These are phyloP conservation scores for Galendromus occidentalis DNA, from an alignment of 1,140 invertebrate genomes.

Conservation along the genomic window DNA sequence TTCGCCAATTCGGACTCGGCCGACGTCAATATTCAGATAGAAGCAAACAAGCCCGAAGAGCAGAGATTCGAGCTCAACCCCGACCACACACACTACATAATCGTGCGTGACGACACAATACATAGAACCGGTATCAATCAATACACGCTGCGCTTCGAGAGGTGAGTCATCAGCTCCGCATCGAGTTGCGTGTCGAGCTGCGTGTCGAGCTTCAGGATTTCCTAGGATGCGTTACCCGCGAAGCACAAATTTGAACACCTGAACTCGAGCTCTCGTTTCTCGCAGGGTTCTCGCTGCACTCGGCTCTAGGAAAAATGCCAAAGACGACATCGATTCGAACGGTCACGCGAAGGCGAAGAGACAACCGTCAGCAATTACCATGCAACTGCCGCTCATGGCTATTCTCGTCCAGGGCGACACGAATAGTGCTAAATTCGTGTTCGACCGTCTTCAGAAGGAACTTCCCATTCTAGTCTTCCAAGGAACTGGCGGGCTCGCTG, in stretches of 20 bases:
- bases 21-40: constrained; percentile 19
- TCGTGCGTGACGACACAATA: constrained; percentile 19
- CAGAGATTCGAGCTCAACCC: constrained; percentile 21
- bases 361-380: constrained; percentile 11
- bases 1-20: not conserved
- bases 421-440: constrained; percentile 25
- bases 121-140: constrained; percentile 21
- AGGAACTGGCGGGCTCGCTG: constrained; percentile 28
- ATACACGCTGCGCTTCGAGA: constrained; percentile 17
- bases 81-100: constrained; percentile 20
- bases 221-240: no score
- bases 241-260: not conserved
- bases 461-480: constrained; percentile 30
- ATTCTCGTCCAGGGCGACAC: constrained; percentile 30
- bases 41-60: constrained; percentile 19
- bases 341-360: not conserved
- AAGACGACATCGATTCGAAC: not conserved
- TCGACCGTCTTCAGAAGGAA: constrained; percentile 27
- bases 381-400: constrained; percentile 28
- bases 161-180: no score
- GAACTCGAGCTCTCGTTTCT: not conserved
- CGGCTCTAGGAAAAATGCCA: not conserved
- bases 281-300: not conserved
- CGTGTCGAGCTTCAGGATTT: no score
- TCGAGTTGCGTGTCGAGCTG: no score